Evolutionary conservation across 2,113 vertebrate genomes (phyloP).

Genomic region (Cichladusa arquata): DNA sequence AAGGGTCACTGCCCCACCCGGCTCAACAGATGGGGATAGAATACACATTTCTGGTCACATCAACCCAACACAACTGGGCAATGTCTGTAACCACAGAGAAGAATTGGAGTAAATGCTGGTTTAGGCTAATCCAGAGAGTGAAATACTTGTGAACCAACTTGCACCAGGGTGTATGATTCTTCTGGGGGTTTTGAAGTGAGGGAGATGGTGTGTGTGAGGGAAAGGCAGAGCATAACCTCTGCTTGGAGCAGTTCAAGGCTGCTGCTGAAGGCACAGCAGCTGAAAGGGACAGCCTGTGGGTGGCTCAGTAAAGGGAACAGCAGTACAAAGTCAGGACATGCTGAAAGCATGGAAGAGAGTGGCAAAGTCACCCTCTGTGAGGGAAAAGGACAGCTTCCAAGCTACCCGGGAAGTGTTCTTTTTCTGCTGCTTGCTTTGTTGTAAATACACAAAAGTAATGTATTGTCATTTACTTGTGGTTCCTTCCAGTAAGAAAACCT

Average conservation of each 20-base stretch:
- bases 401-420: slow-evolving; percentile 45
- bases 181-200: background rate
- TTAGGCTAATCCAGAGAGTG: background rate
- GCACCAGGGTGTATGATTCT: background rate
- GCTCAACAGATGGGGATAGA: too few species aligned
- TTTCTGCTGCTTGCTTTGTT: slow-evolving; percentile 54
- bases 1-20: too few species aligned
- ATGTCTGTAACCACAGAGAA: background rate
- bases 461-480: slow-evolving; percentile 54
- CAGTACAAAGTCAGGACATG: background rate
- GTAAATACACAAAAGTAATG: slow-evolving; percentile 44
- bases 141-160: background rate
- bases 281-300: slow-evolving; percentile 2
- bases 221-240: background rate
- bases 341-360: slow-evolving; percentile 37
- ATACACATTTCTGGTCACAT: too few species aligned
- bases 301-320: background rate
- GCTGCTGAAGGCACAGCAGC: background rate
- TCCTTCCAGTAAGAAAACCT: slow-evolving; percentile 56
- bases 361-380: slow-evolving; percentile 34
- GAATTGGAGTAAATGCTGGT: background rate
- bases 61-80: background rate
- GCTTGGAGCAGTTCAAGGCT: background rate
- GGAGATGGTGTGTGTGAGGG: background rate
- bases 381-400: slow-evolving; percentile 39